Conservation (phyloP, 2,113 vertebrate genomes). For the Upupa epops region DNA sequence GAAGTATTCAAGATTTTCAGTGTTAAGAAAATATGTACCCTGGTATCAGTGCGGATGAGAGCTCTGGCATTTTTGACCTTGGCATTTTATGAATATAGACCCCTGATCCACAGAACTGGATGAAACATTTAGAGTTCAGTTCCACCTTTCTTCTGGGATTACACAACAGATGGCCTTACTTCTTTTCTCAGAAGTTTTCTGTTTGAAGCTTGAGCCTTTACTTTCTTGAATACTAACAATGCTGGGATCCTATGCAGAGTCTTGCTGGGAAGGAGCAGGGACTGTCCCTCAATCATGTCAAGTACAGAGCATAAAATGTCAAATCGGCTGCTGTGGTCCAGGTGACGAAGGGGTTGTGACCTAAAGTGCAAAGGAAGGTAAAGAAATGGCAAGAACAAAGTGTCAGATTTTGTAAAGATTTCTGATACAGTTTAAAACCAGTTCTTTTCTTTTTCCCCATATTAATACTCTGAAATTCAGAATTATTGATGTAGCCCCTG, state of each 20-base stretch:
- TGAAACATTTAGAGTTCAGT: background rate
- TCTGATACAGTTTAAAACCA: background rate
- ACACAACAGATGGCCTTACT: background rate
- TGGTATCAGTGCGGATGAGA: background rate
- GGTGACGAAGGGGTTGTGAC: background rate
- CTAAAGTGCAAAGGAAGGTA: constrained; percentile 14
- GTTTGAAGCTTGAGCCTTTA: background rate
- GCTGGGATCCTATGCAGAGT: background rate
- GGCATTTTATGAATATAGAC: background rate
- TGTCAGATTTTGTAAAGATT: background rate
- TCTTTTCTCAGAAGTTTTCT: background rate
- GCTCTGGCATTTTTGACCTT: constrained; percentile 11
- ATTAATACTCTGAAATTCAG: constrained; percentile 6
- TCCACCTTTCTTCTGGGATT: background rate
- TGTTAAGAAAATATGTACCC: background rate
- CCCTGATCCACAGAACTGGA: background rate
- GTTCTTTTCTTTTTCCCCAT: background rate
- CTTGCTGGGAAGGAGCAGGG: background rate
- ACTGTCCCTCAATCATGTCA: background rate
- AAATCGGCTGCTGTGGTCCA: background rate
- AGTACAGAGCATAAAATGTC: background rate
- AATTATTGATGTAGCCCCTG: background rate
- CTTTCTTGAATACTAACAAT: background rate
- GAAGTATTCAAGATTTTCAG: background rate
- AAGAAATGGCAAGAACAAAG: constrained; percentile 15